Evolutionary conservation across 1,140 invertebrate species (phyloP), one percentile per base, ranked within the genome.

Genomic region (Musca vetustissima): DNA sequence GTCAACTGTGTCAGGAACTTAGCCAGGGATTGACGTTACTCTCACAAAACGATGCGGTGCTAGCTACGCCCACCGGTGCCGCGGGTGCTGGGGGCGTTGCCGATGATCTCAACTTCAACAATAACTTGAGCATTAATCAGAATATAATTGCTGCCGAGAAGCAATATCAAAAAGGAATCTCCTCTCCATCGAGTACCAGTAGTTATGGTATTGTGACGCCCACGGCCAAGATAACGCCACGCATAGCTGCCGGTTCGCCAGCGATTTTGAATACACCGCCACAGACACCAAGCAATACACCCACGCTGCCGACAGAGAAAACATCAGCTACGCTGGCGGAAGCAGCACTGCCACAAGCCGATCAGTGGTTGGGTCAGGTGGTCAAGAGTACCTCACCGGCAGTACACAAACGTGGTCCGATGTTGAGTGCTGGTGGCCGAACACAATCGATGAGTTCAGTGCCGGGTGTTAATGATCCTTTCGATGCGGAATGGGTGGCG

Each of bases 1-100:
- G 92, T 71, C 91, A 92, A 69, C 89, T 95, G 86, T 96, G 93
- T 84, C 92, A 95, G 82, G 92, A 96, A 77, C 85, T 96, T 36
- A 92, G 92, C 36, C 91, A 91, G 80, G 93, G 93, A 17, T 84
- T 96, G 17, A 91, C 91, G 32, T 85, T 94, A 69, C 86, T 96
- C 6, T 90, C 90, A 2, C 89, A 89, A 71, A 90, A 85, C 73
- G 91, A 90, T 73, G 88, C 89, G 64, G 25, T 68, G 66, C 57
- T 78, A 25, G 74, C 73, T n/a, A 85, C 75, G n/a, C 25, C 53
- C 13, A 57, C 24, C 22, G 57, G 57, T 61, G 11, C 36, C 13
- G 36, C 7, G 6, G 36, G 6, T 13, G 36, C 36, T 43, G 36
- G 28, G 3, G 28, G 36, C 13, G 89, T 89, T 73, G 89, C 89